These are phyloP conservation scores for Pollenia griseotomentosa DNA, from an alignment of 2,888 invertebrate species.

Conservation along the genomic window DNA sequence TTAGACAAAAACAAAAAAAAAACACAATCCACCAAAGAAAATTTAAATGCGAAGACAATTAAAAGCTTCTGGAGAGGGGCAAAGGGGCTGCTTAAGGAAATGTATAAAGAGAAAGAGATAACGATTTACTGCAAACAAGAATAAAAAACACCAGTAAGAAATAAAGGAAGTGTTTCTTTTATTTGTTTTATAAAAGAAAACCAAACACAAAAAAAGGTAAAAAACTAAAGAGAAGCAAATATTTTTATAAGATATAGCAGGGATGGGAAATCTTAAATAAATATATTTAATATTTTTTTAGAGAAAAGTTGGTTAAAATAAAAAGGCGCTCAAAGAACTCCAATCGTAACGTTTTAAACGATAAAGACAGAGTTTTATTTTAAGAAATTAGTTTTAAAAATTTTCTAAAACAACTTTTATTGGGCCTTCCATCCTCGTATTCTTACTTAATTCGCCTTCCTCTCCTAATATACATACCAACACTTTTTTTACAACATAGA, in stretches of 20 bases:
- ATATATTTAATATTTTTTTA: no score
- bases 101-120: conserved; percentile 7
- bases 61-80: not conserved
- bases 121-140: conserved; percentile 12
- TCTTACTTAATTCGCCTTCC: not conserved
- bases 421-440: not conserved
- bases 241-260: not conserved
- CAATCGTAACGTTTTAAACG: no score
- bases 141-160: conserved; percentile 11
- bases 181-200: conserved; percentile 33
- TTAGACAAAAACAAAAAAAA: not conserved
- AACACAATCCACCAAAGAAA: not conserved
- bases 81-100: conserved; percentile 20
- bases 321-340: no score
- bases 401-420: no score
- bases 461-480: not conserved
- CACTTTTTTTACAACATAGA: not conserved
- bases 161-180: conserved; percentile 58
- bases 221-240: conserved; percentile 21
- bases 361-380: no score
- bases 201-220: conserved; percentile 30
- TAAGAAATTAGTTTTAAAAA: no score
- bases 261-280: not conserved
- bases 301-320: no score
- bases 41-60: conserved; percentile 24